Conservation (phyloP, 2,888 invertebrate species). For the Amblyjoppa fuscipennis region DNA sequence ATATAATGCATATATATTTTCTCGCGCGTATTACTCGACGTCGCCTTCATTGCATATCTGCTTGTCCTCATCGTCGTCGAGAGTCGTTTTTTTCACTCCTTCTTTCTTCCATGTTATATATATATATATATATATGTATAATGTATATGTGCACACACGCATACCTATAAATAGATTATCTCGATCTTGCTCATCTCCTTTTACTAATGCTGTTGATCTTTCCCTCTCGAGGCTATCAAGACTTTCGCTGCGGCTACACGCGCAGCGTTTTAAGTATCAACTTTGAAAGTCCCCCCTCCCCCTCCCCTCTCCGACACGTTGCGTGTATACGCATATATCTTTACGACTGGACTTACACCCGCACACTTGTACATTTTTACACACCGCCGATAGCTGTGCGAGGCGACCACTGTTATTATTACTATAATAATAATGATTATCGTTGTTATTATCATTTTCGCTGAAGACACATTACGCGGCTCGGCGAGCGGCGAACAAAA, state of each 20-base stretch:
- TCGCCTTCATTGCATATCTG: constrained; percentile 26
- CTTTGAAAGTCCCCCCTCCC: background rate
- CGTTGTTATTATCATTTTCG: background rate
- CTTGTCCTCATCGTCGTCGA: constrained; percentile 23
- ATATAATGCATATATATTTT: background rate
- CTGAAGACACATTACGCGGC: constrained; percentile 7
- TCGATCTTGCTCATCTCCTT: constrained; percentile 5
- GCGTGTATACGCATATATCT: background rate
- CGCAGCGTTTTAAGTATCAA: constrained; percentile 1
- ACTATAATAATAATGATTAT: background rate
- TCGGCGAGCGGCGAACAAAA: constrained; percentile 19
- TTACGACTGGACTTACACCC: background rate
- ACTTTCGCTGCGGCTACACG: constrained; percentile 11
- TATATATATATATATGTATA: background rate
- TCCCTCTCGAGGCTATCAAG: constrained; percentile 21
- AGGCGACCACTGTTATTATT: background rate
- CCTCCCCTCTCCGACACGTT: background rate
- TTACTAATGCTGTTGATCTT: constrained; percentile 1
- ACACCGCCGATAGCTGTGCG: background rate
- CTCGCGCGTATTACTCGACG: constrained; percentile 23
- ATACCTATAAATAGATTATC: background rate
- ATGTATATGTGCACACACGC: background rate
- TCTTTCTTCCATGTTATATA: background rate
- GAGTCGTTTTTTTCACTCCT: constrained; percentile 6
- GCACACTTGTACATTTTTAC: background rate